A percentile compares a stretch with the other conserved stretches of the same genome.
phyloP scores from a whole-genome alignment of 2,113 vertebrate species.

The Sitta europaea region DNA sequence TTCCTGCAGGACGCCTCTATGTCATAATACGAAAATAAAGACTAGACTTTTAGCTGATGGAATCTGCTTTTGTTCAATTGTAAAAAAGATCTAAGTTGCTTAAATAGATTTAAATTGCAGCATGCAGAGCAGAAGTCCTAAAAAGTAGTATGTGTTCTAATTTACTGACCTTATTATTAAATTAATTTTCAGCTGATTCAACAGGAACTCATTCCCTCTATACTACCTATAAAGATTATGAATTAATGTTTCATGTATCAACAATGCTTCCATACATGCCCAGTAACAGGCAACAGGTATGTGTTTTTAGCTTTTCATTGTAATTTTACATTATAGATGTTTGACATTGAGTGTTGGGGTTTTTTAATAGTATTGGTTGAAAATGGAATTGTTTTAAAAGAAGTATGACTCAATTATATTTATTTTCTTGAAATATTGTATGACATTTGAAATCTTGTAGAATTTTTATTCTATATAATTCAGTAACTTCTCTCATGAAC shows the following conservation, averaged over 20 bases:
- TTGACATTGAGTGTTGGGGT: neutral
- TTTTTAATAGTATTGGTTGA: neutral
- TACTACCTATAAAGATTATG: conserved; percentile 97
- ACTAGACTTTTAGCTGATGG: neutral
- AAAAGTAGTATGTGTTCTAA: neutral
- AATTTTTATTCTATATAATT: neutral
- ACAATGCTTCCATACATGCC: conserved; percentile 96
- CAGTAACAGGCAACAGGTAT: conserved; percentile 95
- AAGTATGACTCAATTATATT: neutral
- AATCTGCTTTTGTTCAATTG: neutral
- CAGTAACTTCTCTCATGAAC: neutral
- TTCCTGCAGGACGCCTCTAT: neutral
- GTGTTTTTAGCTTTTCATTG: conserved; percentile 14
- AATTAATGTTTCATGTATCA: conserved; percentile 98
- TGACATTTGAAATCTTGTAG: neutral
- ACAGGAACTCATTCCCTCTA: conserved; percentile 97
- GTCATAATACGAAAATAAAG: neutral
- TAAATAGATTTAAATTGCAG: neutral
- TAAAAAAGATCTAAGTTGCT: neutral
- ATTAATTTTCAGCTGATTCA: conserved; percentile 85
- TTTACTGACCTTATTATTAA: conserved; percentile 30
- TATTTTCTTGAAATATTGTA: neutral
- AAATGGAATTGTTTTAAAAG: neutral
- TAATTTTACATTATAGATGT: neutral
- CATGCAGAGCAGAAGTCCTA: neutral